Evolutionary conservation across 2,113 vertebrate species (phyloP), one percentile per base, ranked within the genome.

Genomic region (Dipodomys merriami): DNA sequence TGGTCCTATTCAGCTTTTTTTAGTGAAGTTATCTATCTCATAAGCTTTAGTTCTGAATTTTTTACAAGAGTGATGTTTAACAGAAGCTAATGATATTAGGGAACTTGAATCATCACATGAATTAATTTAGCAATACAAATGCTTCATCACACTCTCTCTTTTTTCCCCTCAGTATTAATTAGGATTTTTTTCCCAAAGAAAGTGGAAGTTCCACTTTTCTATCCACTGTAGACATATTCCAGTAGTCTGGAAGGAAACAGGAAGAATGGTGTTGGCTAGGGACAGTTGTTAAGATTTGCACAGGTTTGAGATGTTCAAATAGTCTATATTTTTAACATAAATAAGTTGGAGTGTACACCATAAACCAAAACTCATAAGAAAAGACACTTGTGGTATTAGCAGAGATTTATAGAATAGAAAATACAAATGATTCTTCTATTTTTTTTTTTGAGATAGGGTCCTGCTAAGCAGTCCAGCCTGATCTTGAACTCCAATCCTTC

Each of bases 31-130:
- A 83, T 74, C 49, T 68, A 76, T 60, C 80, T 85, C 90, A 91
- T 80, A 93, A 89, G 84, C 67, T 85, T 90, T 93, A 94, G 93
- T 83, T 92, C 95, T 91, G 94, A 90, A 97, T 73, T 95, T 88
- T 94, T 94, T 94, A 93, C 46, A 93, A 89, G 86, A 91, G 85
- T 88, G 86, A 94, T 93, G 84, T 93, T 96, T 95, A 96, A 97
- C 96, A 13, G 30, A 95, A 86, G 85, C 69, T 94, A 96, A 95
- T 93, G 89, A 68, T 85, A 88, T 93, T 69, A 88, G 19, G 81
- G 62, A 94, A 90, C 90, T 96, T 67, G 64, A 88, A 88, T 91
- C 81, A 87, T 62, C 30, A 8, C 68, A 69, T 71, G 80, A 95
- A 86, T 96, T 96, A 95, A 96, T 90, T 93, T 88, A 83, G 71